phyloP scores from a whole-genome alignment of 2,797 vertebrate genomes.

The Sebastes itinus region DNA sequence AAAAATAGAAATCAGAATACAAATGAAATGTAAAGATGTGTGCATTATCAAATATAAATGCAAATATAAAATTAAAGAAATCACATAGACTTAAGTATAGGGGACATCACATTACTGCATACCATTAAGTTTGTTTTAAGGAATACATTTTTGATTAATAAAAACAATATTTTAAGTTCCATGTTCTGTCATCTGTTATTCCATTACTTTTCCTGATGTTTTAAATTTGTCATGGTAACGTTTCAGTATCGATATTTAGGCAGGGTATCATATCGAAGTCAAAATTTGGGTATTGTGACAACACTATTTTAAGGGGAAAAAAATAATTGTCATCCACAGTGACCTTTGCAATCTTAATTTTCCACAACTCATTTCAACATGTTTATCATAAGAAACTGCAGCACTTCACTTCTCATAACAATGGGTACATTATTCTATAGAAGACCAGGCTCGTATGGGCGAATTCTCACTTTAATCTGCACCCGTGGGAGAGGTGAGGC shows the following conservation, averaged over 20 bases:
- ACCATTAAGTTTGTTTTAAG: rapidly evolving
- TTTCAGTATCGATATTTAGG: too few relatives aligned
- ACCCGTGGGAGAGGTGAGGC: conserved; percentile 12
- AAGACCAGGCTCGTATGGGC: neutral
- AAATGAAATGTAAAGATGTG: too few relatives aligned
- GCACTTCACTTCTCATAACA: neutral
- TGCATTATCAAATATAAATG: too few relatives aligned
- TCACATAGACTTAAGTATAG: too few relatives aligned
- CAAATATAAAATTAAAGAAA: too few relatives aligned
- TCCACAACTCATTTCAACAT: conserved; percentile 1
- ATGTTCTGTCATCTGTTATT: too few relatives aligned
- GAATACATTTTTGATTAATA: too few relatives aligned
- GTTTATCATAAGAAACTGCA: conserved; percentile 6
- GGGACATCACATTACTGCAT: too few relatives aligned
- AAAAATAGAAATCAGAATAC: rapidly evolving
- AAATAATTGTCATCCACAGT: neutral
- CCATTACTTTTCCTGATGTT: too few relatives aligned
- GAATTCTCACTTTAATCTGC: conserved; percentile 4
- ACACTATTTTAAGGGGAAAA: neutral
- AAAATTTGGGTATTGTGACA: too few relatives aligned
- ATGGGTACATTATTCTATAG: neutral
- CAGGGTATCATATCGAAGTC: rapidly evolving
- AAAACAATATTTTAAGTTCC: rapidly evolving
- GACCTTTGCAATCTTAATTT: neutral
- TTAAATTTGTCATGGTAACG: too few relatives aligned